phyloP scores from a whole-genome alignment of 2,113 vertebrate genomes.

The Neolamprologus kungweensis region DNA sequence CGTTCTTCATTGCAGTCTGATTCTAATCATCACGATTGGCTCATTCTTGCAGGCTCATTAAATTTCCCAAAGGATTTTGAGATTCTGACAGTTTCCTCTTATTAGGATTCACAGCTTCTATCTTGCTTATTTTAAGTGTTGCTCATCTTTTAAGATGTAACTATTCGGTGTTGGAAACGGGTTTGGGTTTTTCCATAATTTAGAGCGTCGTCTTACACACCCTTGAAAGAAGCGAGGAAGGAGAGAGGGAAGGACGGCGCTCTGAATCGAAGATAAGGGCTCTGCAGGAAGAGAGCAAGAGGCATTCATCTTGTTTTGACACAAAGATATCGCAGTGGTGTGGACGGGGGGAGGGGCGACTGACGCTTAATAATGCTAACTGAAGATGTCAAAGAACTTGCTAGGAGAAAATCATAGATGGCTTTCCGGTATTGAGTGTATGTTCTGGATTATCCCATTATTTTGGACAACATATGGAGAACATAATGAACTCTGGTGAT shows the following conservation, averaged over 20 bases:
- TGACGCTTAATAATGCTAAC: background rate
- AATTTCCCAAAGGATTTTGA: background rate
- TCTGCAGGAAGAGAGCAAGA: conserved; percentile 8
- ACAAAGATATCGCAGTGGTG: conserved; percentile 24
- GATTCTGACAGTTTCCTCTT: background rate
- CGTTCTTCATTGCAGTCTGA: background rate
- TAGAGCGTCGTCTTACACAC: background rate
- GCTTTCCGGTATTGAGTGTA: background rate
- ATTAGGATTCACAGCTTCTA: background rate
- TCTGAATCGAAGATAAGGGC: conserved; percentile 38
- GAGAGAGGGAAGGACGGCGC: background rate
- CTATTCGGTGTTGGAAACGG: background rate
- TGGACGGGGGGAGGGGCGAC: background rate
- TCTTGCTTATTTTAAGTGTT: background rate
- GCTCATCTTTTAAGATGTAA: background rate
- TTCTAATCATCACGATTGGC: background rate
- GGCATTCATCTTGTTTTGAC: conserved; percentile 62
- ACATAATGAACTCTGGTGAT: background rate
- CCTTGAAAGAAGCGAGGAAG: conserved; percentile 20
- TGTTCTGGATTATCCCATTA: background rate
- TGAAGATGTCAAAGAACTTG: conserved; percentile 8
- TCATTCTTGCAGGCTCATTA: background rate
- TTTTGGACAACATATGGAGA: background rate
- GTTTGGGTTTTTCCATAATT: conserved; percentile 8
- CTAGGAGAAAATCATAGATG: background rate